Conservation (phyloP, 2,888 invertebrate species). For the Sinopyrophorus schimmeli region DNA sequence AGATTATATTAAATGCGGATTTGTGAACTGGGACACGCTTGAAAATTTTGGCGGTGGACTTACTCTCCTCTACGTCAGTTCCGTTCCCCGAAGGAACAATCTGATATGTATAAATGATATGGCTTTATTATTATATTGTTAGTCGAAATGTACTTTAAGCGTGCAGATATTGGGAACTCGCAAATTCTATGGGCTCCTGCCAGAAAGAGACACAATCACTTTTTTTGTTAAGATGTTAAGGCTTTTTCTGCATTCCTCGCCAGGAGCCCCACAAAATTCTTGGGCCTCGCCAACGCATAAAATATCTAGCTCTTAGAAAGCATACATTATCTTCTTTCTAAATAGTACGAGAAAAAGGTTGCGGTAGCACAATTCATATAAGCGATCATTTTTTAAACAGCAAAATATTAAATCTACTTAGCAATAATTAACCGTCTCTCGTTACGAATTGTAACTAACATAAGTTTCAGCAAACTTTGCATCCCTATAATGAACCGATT, state of each 20-base stretch:
- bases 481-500: background rate
- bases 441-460: conserved; percentile 8
- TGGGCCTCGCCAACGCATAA: no score
- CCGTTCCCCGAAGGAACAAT: conserved; percentile 38
- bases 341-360: conserved; percentile 24
- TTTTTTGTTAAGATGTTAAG: conserved; percentile 17
- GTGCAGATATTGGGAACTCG: no score
- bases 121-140: conserved; percentile 25
- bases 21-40: conserved; percentile 25
- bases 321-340: no score
- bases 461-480: background rate
- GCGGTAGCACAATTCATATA: conserved; percentile 25
- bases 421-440: conserved; percentile 8
- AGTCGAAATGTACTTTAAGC: no score
- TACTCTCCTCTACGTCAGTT: conserved; percentile 28
- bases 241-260: conserved; percentile 1
- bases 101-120: conserved; percentile 46
- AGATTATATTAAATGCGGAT: conserved; percentile 9
- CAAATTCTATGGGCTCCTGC: conserved; percentile 23
- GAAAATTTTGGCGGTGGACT: conserved; percentile 39
- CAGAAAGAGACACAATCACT: conserved; percentile 50
- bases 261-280: background rate
- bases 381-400: conserved; percentile 13
- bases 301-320: no score
- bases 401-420: conserved; percentile 16